These are phyloP conservation scores for Sinocyclocheilus rhinocerous DNA, from an alignment of 2,113 vertebrate genomes.

Conservation along the genomic window DNA sequence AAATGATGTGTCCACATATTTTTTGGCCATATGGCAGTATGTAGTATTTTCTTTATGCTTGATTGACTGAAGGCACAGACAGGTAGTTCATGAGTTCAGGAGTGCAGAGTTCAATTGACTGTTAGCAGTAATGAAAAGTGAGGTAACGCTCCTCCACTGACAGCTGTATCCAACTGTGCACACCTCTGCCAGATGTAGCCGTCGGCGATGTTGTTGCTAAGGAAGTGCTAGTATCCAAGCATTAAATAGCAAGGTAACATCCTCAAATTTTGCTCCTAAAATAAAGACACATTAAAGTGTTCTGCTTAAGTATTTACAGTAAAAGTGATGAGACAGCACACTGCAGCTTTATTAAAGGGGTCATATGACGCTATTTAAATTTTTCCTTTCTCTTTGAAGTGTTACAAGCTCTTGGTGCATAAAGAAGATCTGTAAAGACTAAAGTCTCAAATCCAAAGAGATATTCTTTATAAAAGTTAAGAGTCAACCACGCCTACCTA, in stretches of 20 bases:
- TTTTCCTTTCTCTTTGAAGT: too few species aligned
- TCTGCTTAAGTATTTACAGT: not conserved
- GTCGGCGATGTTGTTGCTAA: conserved; percentile 72
- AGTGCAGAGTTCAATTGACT: conserved; percentile 53
- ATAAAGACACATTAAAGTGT: not conserved
- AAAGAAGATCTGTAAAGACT: too few species aligned
- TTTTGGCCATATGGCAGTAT: not conserved
- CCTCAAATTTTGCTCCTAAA: conserved; percentile 59
- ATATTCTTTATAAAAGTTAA: too few species aligned
- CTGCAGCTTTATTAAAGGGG: not conserved
- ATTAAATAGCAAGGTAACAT: conserved; percentile 70
- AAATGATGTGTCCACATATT: not conserved
- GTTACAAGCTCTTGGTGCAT: too few species aligned
- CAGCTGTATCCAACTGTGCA: conserved; percentile 71
- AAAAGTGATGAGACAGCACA: not conserved
- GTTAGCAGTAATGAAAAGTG: conserved; percentile 70
- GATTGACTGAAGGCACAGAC: conserved; percentile 42
- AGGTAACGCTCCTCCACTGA: conserved; percentile 68
- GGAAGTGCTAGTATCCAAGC: conserved; percentile 73
- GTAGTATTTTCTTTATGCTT: conserved; percentile 5
- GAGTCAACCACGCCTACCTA: too few species aligned
- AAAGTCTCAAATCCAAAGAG: too few species aligned
- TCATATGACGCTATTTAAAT: too few species aligned
- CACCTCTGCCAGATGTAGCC: conserved; percentile 64
- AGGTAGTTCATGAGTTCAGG: conserved; percentile 55